Conservation (phyloP, 2,797 vertebrate genomes). For the Microctenopoma steveboyesi region DNA sequence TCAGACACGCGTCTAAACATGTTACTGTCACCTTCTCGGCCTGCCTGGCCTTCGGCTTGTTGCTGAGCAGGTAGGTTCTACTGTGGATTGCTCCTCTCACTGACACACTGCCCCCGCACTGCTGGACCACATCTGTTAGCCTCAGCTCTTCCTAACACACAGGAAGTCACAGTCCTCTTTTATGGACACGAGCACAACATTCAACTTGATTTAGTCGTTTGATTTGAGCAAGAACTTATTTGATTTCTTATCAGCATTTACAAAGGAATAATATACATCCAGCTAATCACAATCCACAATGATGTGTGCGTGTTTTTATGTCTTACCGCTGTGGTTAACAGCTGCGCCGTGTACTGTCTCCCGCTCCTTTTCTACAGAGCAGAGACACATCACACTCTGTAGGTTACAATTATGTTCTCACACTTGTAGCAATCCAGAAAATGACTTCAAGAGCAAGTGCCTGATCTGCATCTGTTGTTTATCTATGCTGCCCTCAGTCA, state of each 20-base stretch:
- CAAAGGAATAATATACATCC: neutral
- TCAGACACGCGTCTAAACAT: neutral
- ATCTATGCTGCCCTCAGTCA: too few relatives aligned
- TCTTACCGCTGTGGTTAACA: slow-evolving; percentile 88
- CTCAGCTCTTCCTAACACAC: slow-evolving; percentile 61
- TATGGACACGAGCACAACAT: neutral
- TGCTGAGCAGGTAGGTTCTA: slow-evolving; percentile 90
- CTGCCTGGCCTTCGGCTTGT: slow-evolving; percentile 89
- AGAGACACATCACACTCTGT: slow-evolving; percentile 15
- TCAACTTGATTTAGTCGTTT: neutral
- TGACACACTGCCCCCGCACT: slow-evolving; percentile 85
- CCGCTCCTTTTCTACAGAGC: slow-evolving; percentile 85
- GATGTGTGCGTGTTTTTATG: neutral
- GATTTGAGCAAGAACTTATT: neutral
- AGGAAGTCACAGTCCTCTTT: slow-evolving; percentile 1
- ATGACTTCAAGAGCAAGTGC: too few relatives aligned
- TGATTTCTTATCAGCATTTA: too few relatives aligned
- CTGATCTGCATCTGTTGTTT: too few relatives aligned
- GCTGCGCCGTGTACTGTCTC: slow-evolving; percentile 81
- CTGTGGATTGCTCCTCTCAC: slow-evolving; percentile 88
- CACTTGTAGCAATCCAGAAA: neutral
- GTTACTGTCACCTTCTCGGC: slow-evolving; percentile 86
- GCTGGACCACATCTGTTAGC: slow-evolving; percentile 81
- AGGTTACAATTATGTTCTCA: neutral
- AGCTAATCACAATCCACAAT: too few relatives aligned